Percentiles rank a stretch among this genome's conserved stretches.
phyloP scores from a whole-genome alignment of 2,797 vertebrate species.

The Leuciscus waleckii region DNA sequence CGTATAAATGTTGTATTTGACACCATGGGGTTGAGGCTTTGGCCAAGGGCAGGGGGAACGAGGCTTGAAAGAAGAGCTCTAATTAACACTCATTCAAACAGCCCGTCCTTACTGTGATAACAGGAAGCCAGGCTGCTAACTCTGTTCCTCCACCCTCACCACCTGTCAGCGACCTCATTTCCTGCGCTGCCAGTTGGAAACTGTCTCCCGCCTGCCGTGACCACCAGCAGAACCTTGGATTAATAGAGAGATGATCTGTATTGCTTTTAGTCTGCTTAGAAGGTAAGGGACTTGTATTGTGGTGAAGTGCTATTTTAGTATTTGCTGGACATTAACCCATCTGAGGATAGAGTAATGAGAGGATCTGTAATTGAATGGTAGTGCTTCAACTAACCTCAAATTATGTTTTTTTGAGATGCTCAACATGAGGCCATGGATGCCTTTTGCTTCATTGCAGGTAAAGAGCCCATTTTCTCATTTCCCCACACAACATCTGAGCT shows the following conservation, averaged over 20 bases:
- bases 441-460: not conserved
- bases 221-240: conserved; percentile 22
- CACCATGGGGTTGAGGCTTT: conserved; percentile 55
- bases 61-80: conserved; percentile 67
- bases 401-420: not conserved
- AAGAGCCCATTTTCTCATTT: not conserved
- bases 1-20: conserved; percentile 1
- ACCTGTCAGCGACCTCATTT: conserved; percentile 81
- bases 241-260: conserved; percentile 39
- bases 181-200: conserved; percentile 69
- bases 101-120: conserved; percentile 67
- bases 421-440: not conserved
- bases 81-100: conserved; percentile 80
- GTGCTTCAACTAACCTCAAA: conserved; percentile 16
- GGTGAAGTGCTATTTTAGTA: conserved; percentile 24
- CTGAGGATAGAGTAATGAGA: conserved; percentile 22
- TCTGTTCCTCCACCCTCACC: conserved; percentile 69
- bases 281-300: conserved; percentile 7
- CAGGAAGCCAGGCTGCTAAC: conserved; percentile 77
- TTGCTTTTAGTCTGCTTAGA: conserved; percentile 15
- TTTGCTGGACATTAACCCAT: conserved; percentile 26
- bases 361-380: not conserved
- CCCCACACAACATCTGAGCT: not conserved
- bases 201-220: conserved; percentile 61
- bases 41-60: conserved; percentile 67